Evolutionary conservation across 2,888 invertebrate genomes (phyloP).

Genomic region (Anthophora plumipes): DNA sequence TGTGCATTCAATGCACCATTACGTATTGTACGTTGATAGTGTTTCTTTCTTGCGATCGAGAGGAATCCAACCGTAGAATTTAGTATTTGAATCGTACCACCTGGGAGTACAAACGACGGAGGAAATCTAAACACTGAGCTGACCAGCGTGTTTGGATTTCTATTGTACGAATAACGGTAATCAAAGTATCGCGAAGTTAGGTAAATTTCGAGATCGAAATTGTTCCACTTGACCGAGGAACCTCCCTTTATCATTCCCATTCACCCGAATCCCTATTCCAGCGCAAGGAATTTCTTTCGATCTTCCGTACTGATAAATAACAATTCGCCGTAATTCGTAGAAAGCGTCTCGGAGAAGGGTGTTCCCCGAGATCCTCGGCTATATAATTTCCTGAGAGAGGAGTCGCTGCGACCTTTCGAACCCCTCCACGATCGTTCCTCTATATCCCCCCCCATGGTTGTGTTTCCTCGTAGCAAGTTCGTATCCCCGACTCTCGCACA

Average conservation of each 20-base stretch:
- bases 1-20: slow-evolving; percentile 53
- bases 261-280: too few species aligned
- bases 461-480: not conserved
- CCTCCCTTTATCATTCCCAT: not conserved
- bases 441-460: not conserved
- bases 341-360: not conserved
- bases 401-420: not conserved
- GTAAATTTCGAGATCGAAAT: not conserved
- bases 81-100: not conserved
- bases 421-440: not conserved
- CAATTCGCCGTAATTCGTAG: not conserved
- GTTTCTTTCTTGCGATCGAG: not conserved
- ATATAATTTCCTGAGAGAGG: not conserved
- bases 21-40: slow-evolving; percentile 32
- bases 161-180: not conserved
- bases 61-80: not conserved
- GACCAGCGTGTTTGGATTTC: not conserved
- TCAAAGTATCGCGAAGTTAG: not conserved
- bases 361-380: not conserved
- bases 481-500: not conserved
- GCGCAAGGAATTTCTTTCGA: too few species aligned
- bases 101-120: not conserved
- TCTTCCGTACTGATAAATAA: too few species aligned
- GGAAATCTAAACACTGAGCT: not conserved
- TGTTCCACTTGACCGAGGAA: not conserved